Conservation (phyloP, 2,113 vertebrate species). For the Tupaia tana region DNA sequence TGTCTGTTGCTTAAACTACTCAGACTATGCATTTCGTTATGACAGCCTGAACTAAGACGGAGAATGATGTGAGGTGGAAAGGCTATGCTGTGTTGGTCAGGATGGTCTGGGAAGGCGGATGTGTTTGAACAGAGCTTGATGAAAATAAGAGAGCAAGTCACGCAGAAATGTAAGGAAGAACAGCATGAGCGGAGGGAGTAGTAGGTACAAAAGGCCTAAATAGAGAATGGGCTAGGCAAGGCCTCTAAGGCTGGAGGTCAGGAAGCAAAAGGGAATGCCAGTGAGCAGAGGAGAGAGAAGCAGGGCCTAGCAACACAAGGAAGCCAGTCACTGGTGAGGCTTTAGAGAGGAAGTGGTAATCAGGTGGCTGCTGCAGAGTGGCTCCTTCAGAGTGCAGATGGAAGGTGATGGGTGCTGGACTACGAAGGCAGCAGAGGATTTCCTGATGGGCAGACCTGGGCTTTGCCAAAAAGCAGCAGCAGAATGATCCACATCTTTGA, state of each 20-base stretch:
- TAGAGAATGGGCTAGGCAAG: not conserved
- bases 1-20: not conserved
- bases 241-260: not conserved
- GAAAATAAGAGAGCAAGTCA: not conserved
- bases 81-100: rapidly evolving
- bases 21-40: not conserved
- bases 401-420: not conserved
- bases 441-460: not conserved
- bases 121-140: not conserved
- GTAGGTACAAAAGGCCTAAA: not conserved
- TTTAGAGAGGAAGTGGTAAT: not conserved
- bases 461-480: not conserved
- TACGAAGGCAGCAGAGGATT: not conserved
- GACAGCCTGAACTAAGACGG: not conserved
- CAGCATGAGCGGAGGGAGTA: not conserved
- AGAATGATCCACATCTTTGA: not conserved
- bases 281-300: not conserved
- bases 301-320: too few relatives aligned
- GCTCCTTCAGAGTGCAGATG: not conserved
- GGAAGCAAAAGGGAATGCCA: not conserved
- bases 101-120: not conserved
- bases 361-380: not conserved
- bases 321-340: not conserved
- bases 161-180: not conserved
- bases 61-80: not conserved